phyloP scores from a whole-genome alignment of 2,888 invertebrate genomes.

The Epirrhoe tristata region DNA sequence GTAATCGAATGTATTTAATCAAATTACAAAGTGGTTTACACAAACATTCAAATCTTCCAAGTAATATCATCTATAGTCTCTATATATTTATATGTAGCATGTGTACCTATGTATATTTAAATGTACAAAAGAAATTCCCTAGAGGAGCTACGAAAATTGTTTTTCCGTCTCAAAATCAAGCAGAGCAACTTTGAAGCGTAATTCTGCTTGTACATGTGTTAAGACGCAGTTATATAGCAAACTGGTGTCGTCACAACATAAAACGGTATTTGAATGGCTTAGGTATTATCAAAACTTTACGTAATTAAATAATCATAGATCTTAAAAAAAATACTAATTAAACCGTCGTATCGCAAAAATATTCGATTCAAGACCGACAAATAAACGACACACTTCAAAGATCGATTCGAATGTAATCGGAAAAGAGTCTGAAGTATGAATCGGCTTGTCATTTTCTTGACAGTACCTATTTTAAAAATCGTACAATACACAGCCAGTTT shows the following conservation, averaged over 20 bases:
- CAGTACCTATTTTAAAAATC: too few relatives aligned
- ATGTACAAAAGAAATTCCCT: conserved; percentile 11
- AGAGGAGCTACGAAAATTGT: conserved; percentile 28
- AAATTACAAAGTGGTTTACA: not conserved
- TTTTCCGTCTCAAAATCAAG: conserved; percentile 29
- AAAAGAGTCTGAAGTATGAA: too few relatives aligned
- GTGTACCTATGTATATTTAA: conserved; percentile 2
- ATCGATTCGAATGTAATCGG: too few relatives aligned
- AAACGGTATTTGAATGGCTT: too few relatives aligned
- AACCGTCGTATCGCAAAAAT: too few relatives aligned
- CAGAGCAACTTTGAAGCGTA: conserved; percentile 25
- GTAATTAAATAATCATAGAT: too few relatives aligned
- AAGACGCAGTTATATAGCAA: conserved; percentile 8
- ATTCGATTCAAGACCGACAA: too few relatives aligned
- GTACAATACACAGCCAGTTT: not conserved
- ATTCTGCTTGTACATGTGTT: conserved; percentile 28
- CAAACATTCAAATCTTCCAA: not conserved
- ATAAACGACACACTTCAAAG: too few relatives aligned
- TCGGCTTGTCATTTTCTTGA: too few relatives aligned
- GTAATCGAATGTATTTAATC: not conserved
- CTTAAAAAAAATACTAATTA: too few relatives aligned
- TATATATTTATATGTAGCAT: not conserved
- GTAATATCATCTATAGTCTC: not conserved
- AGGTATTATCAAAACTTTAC: too few relatives aligned
- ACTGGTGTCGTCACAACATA: not conserved